A percentile compares a stretch with the other conserved stretches of the same genome.
phyloP scores from a whole-genome alignment of 2,797 vertebrate genomes.

The Rhodeus uyekii region DNA sequence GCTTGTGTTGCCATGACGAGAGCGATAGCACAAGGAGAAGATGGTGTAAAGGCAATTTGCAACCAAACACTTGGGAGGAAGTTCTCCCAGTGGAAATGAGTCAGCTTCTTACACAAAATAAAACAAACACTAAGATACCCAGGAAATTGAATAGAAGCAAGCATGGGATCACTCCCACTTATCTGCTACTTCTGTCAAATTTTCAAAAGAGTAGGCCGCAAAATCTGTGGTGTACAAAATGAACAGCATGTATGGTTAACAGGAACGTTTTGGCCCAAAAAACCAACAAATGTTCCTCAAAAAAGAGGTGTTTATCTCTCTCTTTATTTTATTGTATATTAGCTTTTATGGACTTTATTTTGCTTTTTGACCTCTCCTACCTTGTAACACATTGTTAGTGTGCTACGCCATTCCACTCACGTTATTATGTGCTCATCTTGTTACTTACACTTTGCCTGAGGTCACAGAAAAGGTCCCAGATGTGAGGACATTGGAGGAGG shows the following conservation, averaged over 20 bases:
- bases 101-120: constrained; percentile 60
- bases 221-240: constrained; percentile 60
- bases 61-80: constrained; percentile 54
- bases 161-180: constrained; percentile 59
- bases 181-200: constrained; percentile 56
- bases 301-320: constrained; percentile 19
- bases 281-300: constrained; percentile 27
- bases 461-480: constrained; percentile 6
- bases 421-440: not conserved
- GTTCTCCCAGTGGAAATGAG: constrained; percentile 57
- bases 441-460: not conserved
- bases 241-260: constrained; percentile 55
- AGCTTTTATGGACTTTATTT: not conserved
- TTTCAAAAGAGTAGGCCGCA: constrained; percentile 60
- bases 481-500: not conserved
- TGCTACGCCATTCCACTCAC: not conserved
- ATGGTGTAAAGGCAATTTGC: constrained; percentile 52
- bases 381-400: not conserved
- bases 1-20: constrained; percentile 55
- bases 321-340: not conserved
- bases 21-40: constrained; percentile 41
- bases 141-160: constrained; percentile 55
- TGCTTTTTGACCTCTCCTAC: not conserved
- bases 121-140: constrained; percentile 53
- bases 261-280: constrained; percentile 38